Evolutionary conservation across 2,797 vertebrate genomes (phyloP), one percentile per base, ranked within the genome.

Genomic region (Meda fulgida): DNA sequence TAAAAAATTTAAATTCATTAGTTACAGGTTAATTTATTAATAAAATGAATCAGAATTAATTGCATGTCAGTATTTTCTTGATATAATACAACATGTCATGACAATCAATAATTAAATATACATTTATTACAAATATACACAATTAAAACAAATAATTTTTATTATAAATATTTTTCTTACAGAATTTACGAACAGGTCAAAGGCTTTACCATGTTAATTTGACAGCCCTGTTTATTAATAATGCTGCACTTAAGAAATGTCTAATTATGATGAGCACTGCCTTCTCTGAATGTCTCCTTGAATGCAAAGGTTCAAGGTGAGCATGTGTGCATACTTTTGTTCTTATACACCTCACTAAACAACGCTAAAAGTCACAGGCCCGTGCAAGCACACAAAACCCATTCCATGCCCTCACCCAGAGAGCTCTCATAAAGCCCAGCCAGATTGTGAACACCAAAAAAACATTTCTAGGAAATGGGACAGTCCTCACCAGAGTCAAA

Each of bases 401-500:
- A 94, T 94, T 94, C 93, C 92, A 88, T 65, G 83, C 75, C 77
- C 81, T 84, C 58, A 40, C 23, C 75, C 10, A 77, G 83, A 81
- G 81, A 60, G 67, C 81, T 80, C 31, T 40, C 65, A 80, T 43
- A 63, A 83, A 78, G 43, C 53, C 63, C 29, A n/a, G 38, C 84
- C 80, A 40, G 76, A 65, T 51, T 81, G 51, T 75, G 7, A 53
- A 67, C 34, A 84, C 23, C 18, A 10, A 7, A 79, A 79, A 9
- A 73, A 21, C 38, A 31, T 78, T 36, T 63, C 66, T 83, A 36
- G 65, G 51, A 63, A 48, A 77, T 40, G 3, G 40, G 34, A 13
- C 36, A 67, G 76, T 79, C 26, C 97, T 94, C 87, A 98, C 98
- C 98, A 94, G 97, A 98, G 91, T 99, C 98, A 4, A 98, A 96